Percentiles rank a stretch among this genome's conserved stretches.
Evolutionary conservation across 2,888 invertebrate genomes (phyloP).

Genomic region (Elysia crispata): DNA sequence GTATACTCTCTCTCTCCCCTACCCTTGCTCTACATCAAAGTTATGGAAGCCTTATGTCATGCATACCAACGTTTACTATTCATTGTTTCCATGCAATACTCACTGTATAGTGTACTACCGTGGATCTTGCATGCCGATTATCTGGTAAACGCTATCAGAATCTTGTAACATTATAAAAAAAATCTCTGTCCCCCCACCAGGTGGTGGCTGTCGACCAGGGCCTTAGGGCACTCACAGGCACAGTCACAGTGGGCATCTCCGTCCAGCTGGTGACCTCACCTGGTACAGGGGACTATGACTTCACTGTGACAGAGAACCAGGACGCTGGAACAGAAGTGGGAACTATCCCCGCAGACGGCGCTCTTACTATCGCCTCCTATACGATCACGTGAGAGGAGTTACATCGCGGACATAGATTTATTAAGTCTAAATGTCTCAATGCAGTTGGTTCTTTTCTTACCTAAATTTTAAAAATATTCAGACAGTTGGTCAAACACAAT

Average conservation of each 20-base stretch:
- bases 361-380: conserved; percentile 6
- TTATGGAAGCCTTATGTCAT: too few species aligned
- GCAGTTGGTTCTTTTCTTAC: background rate
- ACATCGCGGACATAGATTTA: too few species aligned
- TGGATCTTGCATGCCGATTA: too few species aligned
- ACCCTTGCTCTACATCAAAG: too few species aligned
- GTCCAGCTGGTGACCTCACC: conserved; percentile 45
- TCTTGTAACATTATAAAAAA: too few species aligned
- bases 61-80: too few species aligned
- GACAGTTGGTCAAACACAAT: too few species aligned
- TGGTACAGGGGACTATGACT: conserved; percentile 13
- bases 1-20: too few species aligned
- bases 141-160: too few species aligned
- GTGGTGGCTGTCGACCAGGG: conserved; percentile 58
- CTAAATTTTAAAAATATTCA: background rate
- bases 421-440: background rate
- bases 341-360: conserved; percentile 13
- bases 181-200: background rate
- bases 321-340: conserved; percentile 27
- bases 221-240: conserved; percentile 53
- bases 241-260: conserved; percentile 55
- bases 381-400: conserved; percentile 33
- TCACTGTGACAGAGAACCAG: conserved; percentile 33
- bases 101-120: too few species aligned
- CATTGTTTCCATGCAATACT: too few species aligned